Percentiles rank a stretch among this genome's conserved stretches.
phyloP scores from a whole-genome alignment of 2,888 invertebrate species.

The Dicranocentrus wangi region DNA sequence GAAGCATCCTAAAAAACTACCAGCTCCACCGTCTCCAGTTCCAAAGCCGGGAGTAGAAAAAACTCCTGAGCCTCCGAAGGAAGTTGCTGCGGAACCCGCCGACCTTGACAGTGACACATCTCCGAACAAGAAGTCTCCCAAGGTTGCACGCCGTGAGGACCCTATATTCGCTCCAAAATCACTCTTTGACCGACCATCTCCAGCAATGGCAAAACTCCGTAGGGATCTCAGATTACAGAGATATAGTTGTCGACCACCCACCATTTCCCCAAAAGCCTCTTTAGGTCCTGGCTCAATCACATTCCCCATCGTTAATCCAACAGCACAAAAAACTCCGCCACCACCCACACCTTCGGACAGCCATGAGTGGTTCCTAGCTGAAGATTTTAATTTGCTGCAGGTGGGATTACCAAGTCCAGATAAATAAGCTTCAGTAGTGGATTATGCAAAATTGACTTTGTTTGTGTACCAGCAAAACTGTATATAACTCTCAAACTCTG shows the following conservation, averaged over 20 bases:
- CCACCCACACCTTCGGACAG: slow-evolving; percentile 80
- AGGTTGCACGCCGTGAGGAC: slow-evolving; percentile 82
- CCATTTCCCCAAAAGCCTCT: slow-evolving; percentile 56
- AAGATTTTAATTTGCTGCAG: slow-evolving; percentile 91
- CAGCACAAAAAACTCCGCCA: slow-evolving; percentile 74
- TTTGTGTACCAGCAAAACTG: background rate
- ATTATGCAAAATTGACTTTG: background rate
- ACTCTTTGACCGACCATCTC: slow-evolving; percentile 86
- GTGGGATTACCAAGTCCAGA: slow-evolving; percentile 77
- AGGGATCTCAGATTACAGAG: slow-evolving; percentile 86
- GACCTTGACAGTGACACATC: slow-evolving; percentile 25
- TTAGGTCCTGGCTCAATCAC: slow-evolving; percentile 71
- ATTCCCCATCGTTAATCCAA: slow-evolving; percentile 70
- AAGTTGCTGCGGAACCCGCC: slow-evolving; percentile 17
- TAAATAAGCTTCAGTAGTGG: background rate
- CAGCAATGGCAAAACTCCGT: slow-evolving; percentile 84
- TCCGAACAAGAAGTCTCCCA: slow-evolving; percentile 71
- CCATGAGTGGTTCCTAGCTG: slow-evolving; percentile 92
- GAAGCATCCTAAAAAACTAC: slow-evolving; percentile 67
- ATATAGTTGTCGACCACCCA: slow-evolving; percentile 75
- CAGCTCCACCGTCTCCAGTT: slow-evolving; percentile 5
- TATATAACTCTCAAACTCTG: background rate
- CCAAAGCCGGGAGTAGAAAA: slow-evolving; percentile 34
- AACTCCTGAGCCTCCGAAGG: slow-evolving; percentile 32
- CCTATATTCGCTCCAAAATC: slow-evolving; percentile 86